Evolutionary conservation across 2,113 vertebrate species (phyloP).

Genomic region (Channa argus): DNA sequence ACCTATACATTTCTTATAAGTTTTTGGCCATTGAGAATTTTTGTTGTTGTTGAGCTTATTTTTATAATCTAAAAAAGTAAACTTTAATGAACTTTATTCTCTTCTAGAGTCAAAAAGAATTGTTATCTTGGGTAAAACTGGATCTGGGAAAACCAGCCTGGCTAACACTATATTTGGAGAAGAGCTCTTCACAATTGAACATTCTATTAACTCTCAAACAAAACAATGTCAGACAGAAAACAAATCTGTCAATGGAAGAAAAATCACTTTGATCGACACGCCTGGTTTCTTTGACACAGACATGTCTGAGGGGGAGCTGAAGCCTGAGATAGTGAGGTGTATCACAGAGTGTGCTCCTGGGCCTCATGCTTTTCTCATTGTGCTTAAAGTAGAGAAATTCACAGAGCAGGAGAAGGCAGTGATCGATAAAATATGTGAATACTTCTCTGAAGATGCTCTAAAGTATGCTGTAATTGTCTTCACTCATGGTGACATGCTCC

Average conservation of each 20-base stretch:
- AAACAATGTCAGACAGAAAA: neutral
- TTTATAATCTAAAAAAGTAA: too few relatives aligned
- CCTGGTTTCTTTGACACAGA: conserved; percentile 8
- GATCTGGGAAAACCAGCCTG: conserved; percentile 57
- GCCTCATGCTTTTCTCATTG: conserved; percentile 56
- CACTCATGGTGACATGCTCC: conserved; percentile 47
- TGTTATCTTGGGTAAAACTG: conserved; percentile 53
- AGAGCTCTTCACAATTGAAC: neutral
- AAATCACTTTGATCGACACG: conserved; percentile 43
- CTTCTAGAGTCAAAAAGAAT: conserved; percentile 10
- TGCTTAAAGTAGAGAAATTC: conserved; percentile 40
- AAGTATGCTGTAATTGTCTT: conserved; percentile 49
- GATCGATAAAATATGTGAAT: conserved; percentile 5
- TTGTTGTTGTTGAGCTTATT: too few relatives aligned
- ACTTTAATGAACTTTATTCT: too few relatives aligned
- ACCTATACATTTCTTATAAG: too few relatives aligned
- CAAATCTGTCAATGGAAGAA: conserved; percentile 13
- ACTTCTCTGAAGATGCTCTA: conserved; percentile 26
- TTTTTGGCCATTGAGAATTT: too few relatives aligned
- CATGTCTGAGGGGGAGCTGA: conserved; percentile 6
- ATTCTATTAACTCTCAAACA: neutral
- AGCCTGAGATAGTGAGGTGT: conserved; percentile 23
- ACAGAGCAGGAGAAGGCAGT: conserved; percentile 31
- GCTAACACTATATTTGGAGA: conserved; percentile 41
- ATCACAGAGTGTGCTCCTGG: conserved; percentile 42